Evolutionary conservation across 2,113 vertebrate species (phyloP).

Genomic region (Corythornis cristatus): DNA sequence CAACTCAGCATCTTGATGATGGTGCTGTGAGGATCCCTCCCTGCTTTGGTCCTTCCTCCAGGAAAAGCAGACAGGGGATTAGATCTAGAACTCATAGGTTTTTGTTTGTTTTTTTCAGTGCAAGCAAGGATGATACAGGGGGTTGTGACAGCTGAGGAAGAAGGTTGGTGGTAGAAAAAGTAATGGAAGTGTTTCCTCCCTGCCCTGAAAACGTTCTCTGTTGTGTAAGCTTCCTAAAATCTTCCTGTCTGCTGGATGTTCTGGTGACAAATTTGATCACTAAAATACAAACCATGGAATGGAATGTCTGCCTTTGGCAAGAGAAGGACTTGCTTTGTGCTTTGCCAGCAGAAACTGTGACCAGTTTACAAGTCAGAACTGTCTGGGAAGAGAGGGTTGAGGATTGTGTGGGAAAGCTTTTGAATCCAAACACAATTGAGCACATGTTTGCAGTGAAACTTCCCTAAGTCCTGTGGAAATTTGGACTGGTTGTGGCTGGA

Average conservation of each 20-base stretch:
- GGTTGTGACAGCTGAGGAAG: not conserved
- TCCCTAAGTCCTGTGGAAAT: not conserved
- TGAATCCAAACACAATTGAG: not conserved
- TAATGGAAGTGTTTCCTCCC: not conserved
- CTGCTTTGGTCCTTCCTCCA: not conserved
- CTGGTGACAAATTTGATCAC: not conserved
- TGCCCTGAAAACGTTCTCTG: not conserved
- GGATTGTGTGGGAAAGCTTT: not conserved
- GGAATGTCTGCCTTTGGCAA: too few relatives aligned
- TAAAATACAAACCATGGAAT: not conserved
- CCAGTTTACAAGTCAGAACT: not conserved
- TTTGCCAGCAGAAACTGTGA: not conserved
- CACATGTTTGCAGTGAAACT: not conserved
- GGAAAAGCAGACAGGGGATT: rapidly evolving
- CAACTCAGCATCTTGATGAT: too few relatives aligned
- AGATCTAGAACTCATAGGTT: not conserved
- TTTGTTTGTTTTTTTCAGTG: not conserved
- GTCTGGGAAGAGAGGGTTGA: not conserved
- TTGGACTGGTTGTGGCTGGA: not conserved
- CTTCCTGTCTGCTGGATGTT: not conserved
- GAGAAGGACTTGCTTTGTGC: not conserved
- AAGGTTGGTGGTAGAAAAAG: not conserved
- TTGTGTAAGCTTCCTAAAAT: not conserved
- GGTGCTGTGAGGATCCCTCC: too few relatives aligned
- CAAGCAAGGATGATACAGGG: not conserved